Base-by-base conservation (phyloP, 92 coral and sea anemone species). In the Siderastrea radians region DNA sequence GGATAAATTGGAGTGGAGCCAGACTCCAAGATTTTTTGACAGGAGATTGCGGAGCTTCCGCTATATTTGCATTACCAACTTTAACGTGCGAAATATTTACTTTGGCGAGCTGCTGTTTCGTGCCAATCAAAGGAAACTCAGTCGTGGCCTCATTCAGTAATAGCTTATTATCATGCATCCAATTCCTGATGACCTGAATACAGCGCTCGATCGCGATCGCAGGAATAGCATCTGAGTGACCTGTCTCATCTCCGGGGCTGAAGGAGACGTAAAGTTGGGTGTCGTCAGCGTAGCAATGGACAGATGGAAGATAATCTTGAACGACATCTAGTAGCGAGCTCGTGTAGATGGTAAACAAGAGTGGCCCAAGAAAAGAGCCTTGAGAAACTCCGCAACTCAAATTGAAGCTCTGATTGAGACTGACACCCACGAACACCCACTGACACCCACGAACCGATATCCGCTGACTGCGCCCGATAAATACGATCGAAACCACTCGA, bases 301-400 rank as follows among this genome's bases (percentile, higher is more conserved):
- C 83, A 59, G 52, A 43, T 49, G 78, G 91, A 15, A 72, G 71
- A 26, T 79, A 67, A 14, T 59, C 57, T 68, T 86, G 45, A 14
- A 78, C 75, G 38, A 78, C 69, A 86, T 68, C 78, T 50, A 86
- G 71, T 49, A 86, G 75, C 63, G 64, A 52, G 44, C 71, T 79
- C 6, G 72, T 76, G 43, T 87, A 80, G 45, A 87, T 47, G 4
- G 74, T 64, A 59, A 87, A 79, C 74, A 80, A 55, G 1, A 87
- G 67, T 4, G 91, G 91, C 15, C 86, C 91, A 81, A 87, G 77
- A 60, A 81, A 87, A 76, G 91, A 79, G 49, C 79, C 86, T 62
- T 79, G 86, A 49, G 87, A 87, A 80, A 81, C 87, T 3, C 79
- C 63, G 45, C 79, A 74, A 44, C 51, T 7, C 91, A 88, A 14